phyloP scores from a whole-genome alignment of 2,888 invertebrate genomes.

The Drosophila imparisetae region DNA sequence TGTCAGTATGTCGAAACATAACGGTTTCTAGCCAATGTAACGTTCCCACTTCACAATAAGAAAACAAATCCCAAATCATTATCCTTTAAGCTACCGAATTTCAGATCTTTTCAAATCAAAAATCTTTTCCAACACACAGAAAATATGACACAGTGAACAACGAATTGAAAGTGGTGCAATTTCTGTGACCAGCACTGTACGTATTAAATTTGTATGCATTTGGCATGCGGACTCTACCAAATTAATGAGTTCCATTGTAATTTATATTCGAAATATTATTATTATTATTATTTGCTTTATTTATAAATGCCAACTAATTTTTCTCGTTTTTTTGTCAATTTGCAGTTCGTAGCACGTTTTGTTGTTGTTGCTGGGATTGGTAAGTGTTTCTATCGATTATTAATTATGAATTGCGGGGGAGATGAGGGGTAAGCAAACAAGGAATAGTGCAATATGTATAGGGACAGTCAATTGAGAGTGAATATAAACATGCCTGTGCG shows the following conservation, averaged over 20 bases:
- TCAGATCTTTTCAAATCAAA: background rate
- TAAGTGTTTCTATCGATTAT: constrained; percentile 41
- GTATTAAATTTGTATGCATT: background rate
- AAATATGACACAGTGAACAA: background rate
- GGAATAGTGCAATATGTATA: constrained; percentile 15
- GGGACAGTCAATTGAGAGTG: constrained; percentile 24
- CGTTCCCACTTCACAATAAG: background rate
- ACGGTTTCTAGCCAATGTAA: background rate
- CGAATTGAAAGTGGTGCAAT: background rate
- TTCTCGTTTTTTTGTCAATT: constrained; percentile 7
- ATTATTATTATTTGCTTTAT: background rate
- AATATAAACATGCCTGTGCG: constrained; percentile 15
- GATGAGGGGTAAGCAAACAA: constrained; percentile 15
- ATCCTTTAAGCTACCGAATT: rapidly evolving
- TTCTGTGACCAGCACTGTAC: background rate
- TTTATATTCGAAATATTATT: background rate
- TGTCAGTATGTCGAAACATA: background rate
- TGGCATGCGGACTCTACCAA: background rate
- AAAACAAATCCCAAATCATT: background rate
- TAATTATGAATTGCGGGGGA: constrained; percentile 53
- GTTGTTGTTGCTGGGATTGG: background rate
- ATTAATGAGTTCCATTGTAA: constrained; percentile 10
- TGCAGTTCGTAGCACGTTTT: background rate
- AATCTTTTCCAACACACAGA: background rate
- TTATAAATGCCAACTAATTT: constrained; percentile 28